Evolutionary conservation across 2,888 invertebrate species (phyloP).

Genomic region (Sphecodes monilicornis): DNA sequence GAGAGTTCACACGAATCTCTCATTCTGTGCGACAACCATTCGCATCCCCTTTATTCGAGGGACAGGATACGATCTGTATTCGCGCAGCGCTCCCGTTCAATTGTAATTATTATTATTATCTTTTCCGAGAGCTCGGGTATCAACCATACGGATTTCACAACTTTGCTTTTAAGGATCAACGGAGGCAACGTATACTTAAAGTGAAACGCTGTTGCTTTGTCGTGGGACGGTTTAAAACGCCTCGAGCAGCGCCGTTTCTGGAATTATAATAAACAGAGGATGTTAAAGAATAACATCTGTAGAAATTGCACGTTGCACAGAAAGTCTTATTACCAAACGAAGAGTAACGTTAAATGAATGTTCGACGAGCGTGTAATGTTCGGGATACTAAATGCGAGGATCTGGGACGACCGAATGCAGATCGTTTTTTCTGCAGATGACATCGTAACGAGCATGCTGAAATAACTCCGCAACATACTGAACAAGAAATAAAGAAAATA

Average conservation of each 20-base stretch:
- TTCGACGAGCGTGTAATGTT: background rate
- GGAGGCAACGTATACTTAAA: slow-evolving; percentile 25
- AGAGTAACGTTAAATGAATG: slow-evolving; percentile 2
- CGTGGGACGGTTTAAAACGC: slow-evolving; percentile 20
- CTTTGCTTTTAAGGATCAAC: slow-evolving; percentile 25
- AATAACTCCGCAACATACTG: background rate
- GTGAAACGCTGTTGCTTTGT: slow-evolving; percentile 20
- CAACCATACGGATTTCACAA: slow-evolving; percentile 58
- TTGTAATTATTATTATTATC: slow-evolving; percentile 60
- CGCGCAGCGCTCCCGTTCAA: slow-evolving; percentile 48
- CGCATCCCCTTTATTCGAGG: slow-evolving; percentile 26
- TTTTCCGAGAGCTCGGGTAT: slow-evolving; percentile 33
- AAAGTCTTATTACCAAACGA: background rate
- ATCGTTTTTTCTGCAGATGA: background rate
- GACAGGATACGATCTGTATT: slow-evolving; percentile 51
- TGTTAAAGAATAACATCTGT: slow-evolving; percentile 19
- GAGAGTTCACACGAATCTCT: slow-evolving; percentile 35
- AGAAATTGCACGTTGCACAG: slow-evolving; percentile 28
- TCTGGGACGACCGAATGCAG: slow-evolving; percentile 4
- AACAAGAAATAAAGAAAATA: background rate
- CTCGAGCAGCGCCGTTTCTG: background rate
- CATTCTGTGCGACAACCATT: slow-evolving; percentile 24
- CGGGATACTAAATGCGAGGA: background rate
- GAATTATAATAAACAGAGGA: slow-evolving; percentile 3
- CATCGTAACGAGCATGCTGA: slow-evolving; percentile 1